Percentiles rank a stretch among this genome's conserved stretches.
Evolutionary conservation across 1,140 invertebrate species (phyloP).

Genomic region (Choristoneura fumiferana): DNA sequence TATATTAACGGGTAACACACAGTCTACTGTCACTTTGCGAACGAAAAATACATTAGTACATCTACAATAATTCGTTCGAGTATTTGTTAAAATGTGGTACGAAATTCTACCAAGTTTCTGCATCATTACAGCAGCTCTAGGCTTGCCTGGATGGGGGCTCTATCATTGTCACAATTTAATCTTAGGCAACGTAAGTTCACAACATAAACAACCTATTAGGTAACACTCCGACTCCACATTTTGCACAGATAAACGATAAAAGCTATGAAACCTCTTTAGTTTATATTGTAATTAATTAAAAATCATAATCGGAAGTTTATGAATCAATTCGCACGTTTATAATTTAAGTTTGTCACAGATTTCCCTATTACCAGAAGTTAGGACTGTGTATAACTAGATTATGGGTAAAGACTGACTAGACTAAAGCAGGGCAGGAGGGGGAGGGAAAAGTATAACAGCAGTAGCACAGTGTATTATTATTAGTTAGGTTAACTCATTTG

Average conservation of each 20-base stretch:
- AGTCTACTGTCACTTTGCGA: constrained; percentile 34
- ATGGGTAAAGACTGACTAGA: no score
- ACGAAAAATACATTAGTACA: constrained; percentile 21
- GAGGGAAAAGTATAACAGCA: no score
- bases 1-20: constrained; percentile 32
- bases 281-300: no score
- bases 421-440: no score
- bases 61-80: constrained; percentile 21
- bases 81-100: constrained; percentile 80
- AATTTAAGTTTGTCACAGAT: not conserved
- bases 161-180: constrained; percentile 80
- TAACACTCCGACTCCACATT: constrained; percentile 32
- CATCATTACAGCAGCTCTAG: constrained; percentile 78
- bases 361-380: no score
- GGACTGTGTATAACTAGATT: no score
- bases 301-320: no score
- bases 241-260: constrained; percentile 6
- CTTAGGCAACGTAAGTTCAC: constrained; percentile 79
- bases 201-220: constrained; percentile 40
- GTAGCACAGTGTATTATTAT: no score
- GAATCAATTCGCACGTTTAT: no score
- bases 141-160: constrained; percentile 78
- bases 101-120: constrained; percentile 81
- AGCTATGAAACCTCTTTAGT: not conserved
- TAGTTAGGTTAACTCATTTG: no score